Percentiles rank a stretch among this genome's conserved stretches.
phyloP scores from a whole-genome alignment of 2,888 invertebrate species.

The Chloromyia formosa region DNA sequence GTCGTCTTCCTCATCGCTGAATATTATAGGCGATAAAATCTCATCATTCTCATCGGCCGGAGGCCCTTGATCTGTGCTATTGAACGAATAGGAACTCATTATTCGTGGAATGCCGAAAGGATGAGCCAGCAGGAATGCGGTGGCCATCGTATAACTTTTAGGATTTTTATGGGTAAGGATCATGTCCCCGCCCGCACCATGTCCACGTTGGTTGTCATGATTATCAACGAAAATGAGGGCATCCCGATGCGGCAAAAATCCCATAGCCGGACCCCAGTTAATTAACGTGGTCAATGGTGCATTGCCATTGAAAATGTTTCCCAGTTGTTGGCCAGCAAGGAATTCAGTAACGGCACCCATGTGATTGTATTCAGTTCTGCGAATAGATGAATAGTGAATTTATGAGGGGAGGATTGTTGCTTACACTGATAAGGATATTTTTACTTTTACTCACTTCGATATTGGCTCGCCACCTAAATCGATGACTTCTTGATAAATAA shows the following conservation, averaged over 20 bases:
- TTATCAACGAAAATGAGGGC: slow-evolving; percentile 82
- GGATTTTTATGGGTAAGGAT: slow-evolving; percentile 61
- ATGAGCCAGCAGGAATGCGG: slow-evolving; percentile 76
- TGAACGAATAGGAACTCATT: slow-evolving; percentile 83
- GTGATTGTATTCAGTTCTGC: slow-evolving; percentile 65
- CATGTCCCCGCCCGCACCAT: slow-evolving; percentile 66
- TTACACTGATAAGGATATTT: slow-evolving; percentile 5
- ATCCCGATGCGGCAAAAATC: slow-evolving; percentile 65
- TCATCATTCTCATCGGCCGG: slow-evolving; percentile 66
- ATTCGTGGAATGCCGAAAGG: slow-evolving; percentile 78
- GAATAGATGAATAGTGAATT: neutral
- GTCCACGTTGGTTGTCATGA: slow-evolving; percentile 77
- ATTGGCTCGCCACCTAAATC: slow-evolving; percentile 61
- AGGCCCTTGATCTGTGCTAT: slow-evolving; percentile 64
- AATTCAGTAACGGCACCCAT: slow-evolving; percentile 74
- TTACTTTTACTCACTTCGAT: slow-evolving; percentile 52
- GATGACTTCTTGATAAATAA: slow-evolving; percentile 69
- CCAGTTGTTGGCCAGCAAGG: slow-evolving; percentile 67
- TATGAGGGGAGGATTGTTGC: neutral
- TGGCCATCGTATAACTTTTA: slow-evolving; percentile 64
- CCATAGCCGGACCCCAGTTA: slow-evolving; percentile 64
- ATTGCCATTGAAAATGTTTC: slow-evolving; percentile 67
- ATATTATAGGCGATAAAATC: slow-evolving; percentile 67
- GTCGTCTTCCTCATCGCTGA: slow-evolving; percentile 64
- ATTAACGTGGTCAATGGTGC: slow-evolving; percentile 67